A percentile compares a stretch with the other conserved stretches of the same genome.
phyloP scores from a whole-genome alignment of 2,888 invertebrate species.

The Branchellion lobata region DNA sequence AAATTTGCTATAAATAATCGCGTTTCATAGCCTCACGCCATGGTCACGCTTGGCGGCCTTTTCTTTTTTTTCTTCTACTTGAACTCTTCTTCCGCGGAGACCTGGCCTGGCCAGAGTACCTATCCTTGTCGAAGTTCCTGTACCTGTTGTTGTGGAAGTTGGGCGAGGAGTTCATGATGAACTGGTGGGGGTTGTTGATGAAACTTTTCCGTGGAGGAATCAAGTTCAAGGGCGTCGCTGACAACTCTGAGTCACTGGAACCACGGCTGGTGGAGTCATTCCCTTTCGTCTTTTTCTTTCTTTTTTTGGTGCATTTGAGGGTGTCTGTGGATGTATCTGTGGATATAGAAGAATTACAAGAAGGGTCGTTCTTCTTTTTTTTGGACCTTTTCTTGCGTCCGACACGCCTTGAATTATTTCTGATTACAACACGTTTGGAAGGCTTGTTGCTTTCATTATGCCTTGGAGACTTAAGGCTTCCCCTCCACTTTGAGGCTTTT shows the following conservation, averaged over 20 bases:
- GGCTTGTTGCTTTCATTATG: neutral
- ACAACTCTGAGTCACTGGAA: no score
- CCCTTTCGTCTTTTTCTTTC: neutral
- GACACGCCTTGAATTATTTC: neutral
- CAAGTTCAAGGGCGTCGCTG: no score
- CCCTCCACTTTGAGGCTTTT: neutral
- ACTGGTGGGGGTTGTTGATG: constrained; percentile 10
- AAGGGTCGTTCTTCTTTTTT: no score
- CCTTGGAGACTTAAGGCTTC: neutral
- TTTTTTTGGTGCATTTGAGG: neutral
- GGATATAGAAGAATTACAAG: no score
- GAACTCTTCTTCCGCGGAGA: neutral
- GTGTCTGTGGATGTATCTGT: no score
- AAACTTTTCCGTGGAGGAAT: no score
- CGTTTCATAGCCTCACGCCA: no score
- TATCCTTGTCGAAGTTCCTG: neutral
- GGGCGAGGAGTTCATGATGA: constrained; percentile 13
- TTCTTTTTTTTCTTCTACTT: neutral
- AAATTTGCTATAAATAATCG: no score
- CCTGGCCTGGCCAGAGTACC: neutral
- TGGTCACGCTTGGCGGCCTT: no score
- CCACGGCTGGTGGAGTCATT: neutral
- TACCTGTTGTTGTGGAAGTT: neutral
- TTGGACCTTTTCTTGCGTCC: neutral
- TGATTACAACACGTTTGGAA: neutral